Conservation (phyloP, 2,113 vertebrate species). For the Lethenteron camtschaticum region DNA sequence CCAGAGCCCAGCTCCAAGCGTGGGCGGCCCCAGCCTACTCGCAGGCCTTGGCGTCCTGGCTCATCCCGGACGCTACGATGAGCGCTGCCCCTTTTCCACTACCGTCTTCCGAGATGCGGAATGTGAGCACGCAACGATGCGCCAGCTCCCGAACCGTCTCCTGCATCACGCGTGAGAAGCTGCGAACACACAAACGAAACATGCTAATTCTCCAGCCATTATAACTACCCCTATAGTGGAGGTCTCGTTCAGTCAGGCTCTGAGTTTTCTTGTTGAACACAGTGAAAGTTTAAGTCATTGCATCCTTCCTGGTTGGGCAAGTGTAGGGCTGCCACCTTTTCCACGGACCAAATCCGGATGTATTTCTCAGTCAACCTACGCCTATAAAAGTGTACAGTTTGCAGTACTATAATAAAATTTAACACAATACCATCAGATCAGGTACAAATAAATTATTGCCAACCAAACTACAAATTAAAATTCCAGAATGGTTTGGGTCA, state of each 20-base stretch:
- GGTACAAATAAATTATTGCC: not conserved
- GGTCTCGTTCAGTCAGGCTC: not conserved
- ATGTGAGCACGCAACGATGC: not conserved
- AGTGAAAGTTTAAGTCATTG: not conserved
- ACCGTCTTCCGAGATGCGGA: not conserved
- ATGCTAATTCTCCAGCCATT: not conserved
- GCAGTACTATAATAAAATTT: not conserved
- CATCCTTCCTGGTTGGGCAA: not conserved
- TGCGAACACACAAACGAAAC: not conserved
- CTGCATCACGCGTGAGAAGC: not conserved
- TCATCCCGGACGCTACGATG: not conserved
- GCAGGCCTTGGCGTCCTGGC: too few species aligned
- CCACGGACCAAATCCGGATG: not conserved
- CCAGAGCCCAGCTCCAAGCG: too few species aligned
- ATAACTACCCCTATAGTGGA: not conserved
- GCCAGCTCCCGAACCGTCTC: slow-evolving; percentile 4
- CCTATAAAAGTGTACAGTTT: not conserved
- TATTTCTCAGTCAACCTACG: not conserved
- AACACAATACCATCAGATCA: not conserved
- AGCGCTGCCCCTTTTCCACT: not conserved
- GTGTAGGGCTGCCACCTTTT: not conserved
- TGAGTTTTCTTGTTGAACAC: too few species aligned
- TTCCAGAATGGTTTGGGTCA: not conserved
- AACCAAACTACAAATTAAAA: not conserved
- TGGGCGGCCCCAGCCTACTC: too few species aligned